A percentile compares a stretch with the other conserved stretches of the same genome.
Conservation (phyloP, 2,797 vertebrate species). For the Chlorospingus semifuscus region DNA sequence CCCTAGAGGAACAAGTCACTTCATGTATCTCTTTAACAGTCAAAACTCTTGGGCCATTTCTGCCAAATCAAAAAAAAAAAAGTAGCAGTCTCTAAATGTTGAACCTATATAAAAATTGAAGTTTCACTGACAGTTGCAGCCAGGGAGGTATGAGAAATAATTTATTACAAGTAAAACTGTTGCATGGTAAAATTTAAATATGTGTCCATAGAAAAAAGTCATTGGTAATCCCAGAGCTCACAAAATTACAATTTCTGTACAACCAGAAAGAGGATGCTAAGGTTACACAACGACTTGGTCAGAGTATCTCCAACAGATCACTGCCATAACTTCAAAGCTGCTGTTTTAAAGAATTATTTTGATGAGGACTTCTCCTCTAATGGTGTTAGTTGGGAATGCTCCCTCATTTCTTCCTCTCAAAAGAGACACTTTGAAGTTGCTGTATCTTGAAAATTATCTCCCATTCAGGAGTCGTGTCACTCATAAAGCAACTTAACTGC, state of each 20-base stretch:
- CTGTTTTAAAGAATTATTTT: background rate
- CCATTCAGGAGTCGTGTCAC: background rate
- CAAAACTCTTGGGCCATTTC: background rate
- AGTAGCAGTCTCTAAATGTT: background rate
- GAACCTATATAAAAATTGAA: background rate
- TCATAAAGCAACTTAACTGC: background rate
- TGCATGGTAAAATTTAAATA: background rate
- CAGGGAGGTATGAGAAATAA: background rate
- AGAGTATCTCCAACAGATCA: background rate
- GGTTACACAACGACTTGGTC: background rate
- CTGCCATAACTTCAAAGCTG: background rate
- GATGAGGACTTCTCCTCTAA: background rate
- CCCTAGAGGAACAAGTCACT: background rate
- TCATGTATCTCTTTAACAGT: background rate
- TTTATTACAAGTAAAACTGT: background rate
- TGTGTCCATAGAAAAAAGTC: background rate
- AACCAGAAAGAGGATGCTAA: background rate
- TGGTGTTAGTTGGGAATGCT: background rate
- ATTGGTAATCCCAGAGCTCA: background rate
- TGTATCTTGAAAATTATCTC: background rate
- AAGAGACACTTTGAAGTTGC: background rate
- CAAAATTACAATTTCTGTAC: background rate
- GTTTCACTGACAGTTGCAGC: background rate
- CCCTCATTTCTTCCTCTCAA: background rate
- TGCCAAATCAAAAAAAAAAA: background rate